phyloP scores from a whole-genome alignment of 2,113 vertebrate species.

The Semicossyphus pulcher region DNA sequence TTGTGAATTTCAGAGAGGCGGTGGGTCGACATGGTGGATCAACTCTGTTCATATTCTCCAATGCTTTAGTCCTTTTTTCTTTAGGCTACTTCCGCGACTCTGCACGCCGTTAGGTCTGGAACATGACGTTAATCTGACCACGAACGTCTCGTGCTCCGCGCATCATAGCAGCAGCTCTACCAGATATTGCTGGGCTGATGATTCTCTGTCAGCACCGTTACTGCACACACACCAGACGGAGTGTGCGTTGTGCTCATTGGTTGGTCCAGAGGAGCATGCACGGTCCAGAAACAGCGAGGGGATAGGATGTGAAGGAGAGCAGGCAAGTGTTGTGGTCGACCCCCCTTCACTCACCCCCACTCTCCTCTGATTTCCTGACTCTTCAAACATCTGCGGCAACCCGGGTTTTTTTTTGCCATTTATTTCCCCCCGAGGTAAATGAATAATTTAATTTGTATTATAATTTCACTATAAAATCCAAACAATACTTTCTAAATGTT shows the following conservation, averaged over 20 bases:
- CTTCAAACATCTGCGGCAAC: too few species aligned
- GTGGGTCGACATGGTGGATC: conserved; percentile 81
- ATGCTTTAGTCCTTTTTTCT: conserved; percentile 22
- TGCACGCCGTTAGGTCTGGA: conserved; percentile 24
- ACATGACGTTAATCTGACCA: conserved; percentile 45
- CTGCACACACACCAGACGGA: conserved; percentile 72
- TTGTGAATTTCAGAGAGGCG: conserved; percentile 85
- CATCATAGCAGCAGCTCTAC: conserved; percentile 81
- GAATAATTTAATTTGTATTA: too few species aligned
- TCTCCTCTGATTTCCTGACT: too few species aligned
- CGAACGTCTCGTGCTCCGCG: conserved; percentile 60
- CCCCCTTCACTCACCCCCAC: neutral
- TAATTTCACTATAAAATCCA: too few species aligned
- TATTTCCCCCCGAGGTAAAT: conserved; percentile 14
- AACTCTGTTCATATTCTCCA: conserved; percentile 86
- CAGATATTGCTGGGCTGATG: conserved; percentile 60
- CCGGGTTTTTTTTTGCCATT: too few species aligned
- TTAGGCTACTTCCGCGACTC: conserved; percentile 42
- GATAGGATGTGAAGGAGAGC: conserved; percentile 44
- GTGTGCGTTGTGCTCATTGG: conserved; percentile 61
- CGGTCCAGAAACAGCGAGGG: conserved; percentile 72
- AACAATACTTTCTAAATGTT: too few species aligned
- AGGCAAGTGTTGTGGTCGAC: neutral
- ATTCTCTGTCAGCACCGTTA: conserved; percentile 51
- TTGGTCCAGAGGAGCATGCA: conserved; percentile 72